Percentiles rank a stretch among this genome's conserved stretches.
phyloP scores from a whole-genome alignment of 2,113 vertebrate genomes.

The Triplophysa rosa region DNA sequence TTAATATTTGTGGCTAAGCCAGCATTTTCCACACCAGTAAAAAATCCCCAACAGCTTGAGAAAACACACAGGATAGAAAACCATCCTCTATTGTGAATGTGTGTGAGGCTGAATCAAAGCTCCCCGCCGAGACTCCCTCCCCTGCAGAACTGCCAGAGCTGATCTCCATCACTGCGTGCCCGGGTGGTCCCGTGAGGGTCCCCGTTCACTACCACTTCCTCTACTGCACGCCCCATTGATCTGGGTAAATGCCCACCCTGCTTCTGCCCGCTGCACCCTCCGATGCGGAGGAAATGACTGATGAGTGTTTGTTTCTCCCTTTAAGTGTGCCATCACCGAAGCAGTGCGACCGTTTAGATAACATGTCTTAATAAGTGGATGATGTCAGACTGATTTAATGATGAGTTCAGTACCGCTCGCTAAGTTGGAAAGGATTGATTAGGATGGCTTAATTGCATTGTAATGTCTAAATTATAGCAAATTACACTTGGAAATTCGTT shows the following conservation, averaged over 20 bases:
- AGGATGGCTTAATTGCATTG: constrained; percentile 12
- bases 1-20: neutral
- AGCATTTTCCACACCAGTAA: neutral
- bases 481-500: neutral
- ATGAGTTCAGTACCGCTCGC: neutral
- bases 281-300: neutral
- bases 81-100: constrained; percentile 23
- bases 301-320: constrained; percentile 28
- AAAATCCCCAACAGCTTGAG: neutral
- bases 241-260: constrained; percentile 42
- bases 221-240: constrained; percentile 43
- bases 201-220: constrained; percentile 29
- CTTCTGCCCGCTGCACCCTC: constrained; percentile 23
- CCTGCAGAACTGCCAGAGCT: constrained; percentile 15
- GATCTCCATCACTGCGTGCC: constrained; percentile 33
- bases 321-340: neutral
- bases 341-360: neutral
- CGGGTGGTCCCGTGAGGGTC: constrained; percentile 6
- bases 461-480: neutral
- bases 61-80: constrained; percentile 12
- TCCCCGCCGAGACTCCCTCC: neutral
- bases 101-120: constrained; percentile 2
- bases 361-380: constrained; percentile 13
- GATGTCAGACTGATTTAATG: constrained; percentile 39
- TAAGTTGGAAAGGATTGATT: constrained; percentile 35